Evolutionary conservation across 1,140 invertebrate genomes (phyloP), one percentile per base, ranked within the genome.

Genomic region (Odontomachus brunneus): DNA sequence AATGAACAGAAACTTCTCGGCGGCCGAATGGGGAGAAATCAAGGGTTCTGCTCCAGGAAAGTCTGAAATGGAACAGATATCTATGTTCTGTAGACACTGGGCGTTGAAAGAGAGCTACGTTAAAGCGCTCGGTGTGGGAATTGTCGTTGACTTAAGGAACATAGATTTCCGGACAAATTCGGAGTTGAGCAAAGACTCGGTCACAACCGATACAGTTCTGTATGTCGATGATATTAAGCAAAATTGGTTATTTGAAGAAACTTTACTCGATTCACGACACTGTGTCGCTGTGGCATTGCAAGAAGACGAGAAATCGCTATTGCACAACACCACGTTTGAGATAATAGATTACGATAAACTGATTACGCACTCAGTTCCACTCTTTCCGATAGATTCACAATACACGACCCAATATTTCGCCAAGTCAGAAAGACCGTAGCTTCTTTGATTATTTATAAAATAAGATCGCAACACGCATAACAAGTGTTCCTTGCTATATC

Each of bases 31-130:
- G 98, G 84, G 87, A 3, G 95, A 95, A 73, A 98, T 99, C 78
- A 94, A 92, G 38, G 92, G 92, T 19, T 90, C 88, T 82, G 17
- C 26, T 55, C 0, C 84, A 15, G 15, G 17, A 19, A 86, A 82
- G 62, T 93, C 94, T 55, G 94, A 96, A 67, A 85, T 89, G 15
- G 95, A 96, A 59, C 94, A 97, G 94, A 89, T 98, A 17, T 92
- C 93, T 9, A 96, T 96, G 86, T 99, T 99, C 92, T 98, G 96
- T 92, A 95, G 98, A 78, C 95, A 97, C 91, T 99, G 98, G 98
- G 97, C 97, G 85, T 94, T 99, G n/a, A 99, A 99, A 94, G 99
- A 99, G 92, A 97, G 97, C 92, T 98, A 98, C 92, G 97, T 98
- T 0, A 99, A 99, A 95, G 98, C 98, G 78, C 95, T 97, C 62